phyloP scores from a whole-genome alignment of 1,140 invertebrate genomes.

The Xylocopa sonorina region DNA sequence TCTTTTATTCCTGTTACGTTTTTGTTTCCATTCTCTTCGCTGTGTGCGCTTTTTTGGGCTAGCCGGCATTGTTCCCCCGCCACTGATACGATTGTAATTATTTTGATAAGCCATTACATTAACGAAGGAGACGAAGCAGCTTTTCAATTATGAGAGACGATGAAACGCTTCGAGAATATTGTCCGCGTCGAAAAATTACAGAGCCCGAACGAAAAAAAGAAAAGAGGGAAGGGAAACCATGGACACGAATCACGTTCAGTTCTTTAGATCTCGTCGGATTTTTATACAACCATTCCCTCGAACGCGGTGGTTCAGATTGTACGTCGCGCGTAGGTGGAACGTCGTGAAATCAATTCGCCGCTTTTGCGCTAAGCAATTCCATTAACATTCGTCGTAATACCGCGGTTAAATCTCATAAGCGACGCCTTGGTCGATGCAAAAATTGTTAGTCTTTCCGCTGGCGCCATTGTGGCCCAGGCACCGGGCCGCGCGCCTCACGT shows the following conservation, averaged over 20 bases:
- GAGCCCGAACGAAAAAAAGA: too few relatives aligned
- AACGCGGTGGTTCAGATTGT: too few relatives aligned
- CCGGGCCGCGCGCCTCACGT: slow-evolving; percentile 28
- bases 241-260: not conserved
- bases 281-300: not conserved
- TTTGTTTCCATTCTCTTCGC: not conserved
- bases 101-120: not conserved
- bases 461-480: slow-evolving; percentile 27
- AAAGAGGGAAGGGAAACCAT: too few relatives aligned
- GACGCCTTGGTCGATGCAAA: slow-evolving; percentile 58
- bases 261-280: not conserved
- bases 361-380: slow-evolving; percentile 39
- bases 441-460: slow-evolving; percentile 47
- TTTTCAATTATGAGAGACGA: too few relatives aligned
- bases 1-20: not conserved
- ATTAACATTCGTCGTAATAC: slow-evolving; percentile 50
- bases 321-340: too few relatives aligned
- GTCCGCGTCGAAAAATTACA: too few relatives aligned
- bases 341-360: slow-evolving; percentile 25
- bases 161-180: too few relatives aligned
- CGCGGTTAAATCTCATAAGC: slow-evolving; percentile 47
- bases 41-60: not conserved
- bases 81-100: not conserved
- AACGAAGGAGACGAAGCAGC: too few relatives aligned
- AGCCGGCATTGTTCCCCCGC: too few relatives aligned